Conservation (phyloP, 2,797 vertebrate species). For the Danio jaintianensis region DNA sequence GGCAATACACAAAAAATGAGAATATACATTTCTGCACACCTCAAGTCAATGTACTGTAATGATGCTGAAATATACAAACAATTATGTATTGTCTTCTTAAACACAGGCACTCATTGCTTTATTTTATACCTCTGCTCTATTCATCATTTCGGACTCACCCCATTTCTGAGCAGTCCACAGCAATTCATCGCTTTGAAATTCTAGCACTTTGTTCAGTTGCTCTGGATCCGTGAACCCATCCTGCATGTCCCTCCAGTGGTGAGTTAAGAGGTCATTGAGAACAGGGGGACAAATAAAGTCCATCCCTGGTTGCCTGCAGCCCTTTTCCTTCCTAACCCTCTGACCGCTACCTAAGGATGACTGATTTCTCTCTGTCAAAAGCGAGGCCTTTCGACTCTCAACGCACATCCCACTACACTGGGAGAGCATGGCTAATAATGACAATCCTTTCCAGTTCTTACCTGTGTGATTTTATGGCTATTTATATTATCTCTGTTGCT, state of each 20-base stretch:
- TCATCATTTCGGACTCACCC: slow-evolving; percentile 47
- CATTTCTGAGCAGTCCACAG: slow-evolving; percentile 66
- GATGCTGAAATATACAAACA: background rate
- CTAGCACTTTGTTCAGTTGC: slow-evolving; percentile 65
- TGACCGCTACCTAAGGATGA: slow-evolving; percentile 25
- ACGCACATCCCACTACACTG: slow-evolving; percentile 12
- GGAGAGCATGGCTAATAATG: slow-evolving; percentile 53
- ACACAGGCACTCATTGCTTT: background rate
- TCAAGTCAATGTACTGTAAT: background rate
- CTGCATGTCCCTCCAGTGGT: slow-evolving; percentile 64
- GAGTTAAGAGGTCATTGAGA: slow-evolving; percentile 54
- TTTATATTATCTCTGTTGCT: slow-evolving; percentile 61
- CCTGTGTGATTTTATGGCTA: slow-evolving; percentile 51
- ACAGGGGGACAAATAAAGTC: slow-evolving; percentile 64
- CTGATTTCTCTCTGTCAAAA: slow-evolving; percentile 24
- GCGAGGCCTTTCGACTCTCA: slow-evolving; percentile 23
- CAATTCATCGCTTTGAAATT: slow-evolving; percentile 68
- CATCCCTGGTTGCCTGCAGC: slow-evolving; percentile 52
- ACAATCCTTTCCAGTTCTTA: slow-evolving; percentile 42
- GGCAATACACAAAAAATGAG: background rate
- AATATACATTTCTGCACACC: background rate
- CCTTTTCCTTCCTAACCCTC: slow-evolving; percentile 1
- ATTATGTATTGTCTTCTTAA: background rate
- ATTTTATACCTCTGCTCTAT: background rate
- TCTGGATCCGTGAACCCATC: slow-evolving; percentile 58